Base-by-base conservation (phyloP, 2,113 vertebrate genomes). In the Aphelocoma coerulescens region DNA sequence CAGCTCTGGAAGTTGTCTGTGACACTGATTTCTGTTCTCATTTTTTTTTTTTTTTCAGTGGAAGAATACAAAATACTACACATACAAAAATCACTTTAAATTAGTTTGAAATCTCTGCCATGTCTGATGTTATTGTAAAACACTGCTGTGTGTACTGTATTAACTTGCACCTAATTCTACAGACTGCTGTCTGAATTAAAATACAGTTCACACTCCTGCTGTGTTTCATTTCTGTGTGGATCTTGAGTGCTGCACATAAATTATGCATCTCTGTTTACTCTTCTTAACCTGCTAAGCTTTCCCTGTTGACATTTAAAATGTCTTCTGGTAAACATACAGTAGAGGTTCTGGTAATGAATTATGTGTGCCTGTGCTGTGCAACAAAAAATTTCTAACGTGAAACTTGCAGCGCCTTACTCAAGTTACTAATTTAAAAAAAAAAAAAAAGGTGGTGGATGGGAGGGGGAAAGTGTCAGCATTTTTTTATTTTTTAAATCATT, bases 341-440 rank as follows among this genome's bases (percentile, higher is more conserved):
- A 93, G 91, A 94, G 63, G 83, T 88, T 95, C 48, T 88, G 67
- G 62, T 78, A 75, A 62, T 54, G 28, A 93, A 91, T 63, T 88
- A 37, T 13, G 72, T 41, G 94, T 97, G 96, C 97, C 97, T 97
- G 94, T 92, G 88, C 86, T 91, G 85, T 94, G 91, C 93, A 92
- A 89, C 71, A 84, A 63, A 76, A 58, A 14, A 48, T 59, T 78
- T 89, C 93, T 89, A 82, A 88, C 1, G 5, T 93, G 63, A 58
- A 89, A 62, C 75, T 94, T 94, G 85, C 46, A 97, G 96, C 94
- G 93, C 97, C 97, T 98, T 97, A 98, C 89, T 97, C 81, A 92
- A 94, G 59, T 96, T 66, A 94, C 62, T 85, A 78, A 94, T 89
- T 62, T 69, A 75, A 27, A 43, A 85, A 78, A 73, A 43, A 85